Evolutionary conservation across 2,113 vertebrate genomes (phyloP), one percentile per base, ranked within the genome.

Genomic region (Peromyscus polionotus): DNA sequence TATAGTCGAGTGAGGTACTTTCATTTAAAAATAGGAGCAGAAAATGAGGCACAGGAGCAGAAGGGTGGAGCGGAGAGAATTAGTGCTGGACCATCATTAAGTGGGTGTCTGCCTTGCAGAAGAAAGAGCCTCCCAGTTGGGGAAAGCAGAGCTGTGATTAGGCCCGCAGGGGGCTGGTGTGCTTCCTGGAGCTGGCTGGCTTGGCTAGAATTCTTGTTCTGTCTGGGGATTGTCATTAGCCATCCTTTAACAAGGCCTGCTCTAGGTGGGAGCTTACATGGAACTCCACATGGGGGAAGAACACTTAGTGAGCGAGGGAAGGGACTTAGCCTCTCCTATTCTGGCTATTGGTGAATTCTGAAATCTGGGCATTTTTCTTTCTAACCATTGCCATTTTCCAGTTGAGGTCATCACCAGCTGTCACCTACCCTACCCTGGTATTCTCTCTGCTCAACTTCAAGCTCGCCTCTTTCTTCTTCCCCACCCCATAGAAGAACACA

Each of bases 141-240:
- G 85, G 72, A 93, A 91, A 59, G 51, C 91, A 91, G 97, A 91
- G 0, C 9, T 67, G 72, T 93, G 76, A 89, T 96, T 93, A 96
- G 73, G 31, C 54, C 13, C 42, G 1, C 3, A 72, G 70, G 80
- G 5, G 48, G 65, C 59, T 16, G 45, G 3, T 7, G 19, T 95
- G 59, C 86, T 83, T 39, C 61, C 59, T 76, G 14, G 19, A n/a
- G 54, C 9, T 19, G 33, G 83, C 39, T 39, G 76, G 16, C 2
- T 57, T 65, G 26, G 63, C 11, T 73, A 3, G 19, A 67, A 26
- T 59, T 75, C 67, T 87, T 12, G 10, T 11, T 12, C 24, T 10
- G 26, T 68, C 70, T 76, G 26, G 48, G 22, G 36, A 14, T 17
- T 72, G 42, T 3, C 65, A 11, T 19, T 57, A 24, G 77, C 80